Evolutionary conservation across 2,113 vertebrate species (phyloP), one percentile per base, ranked within the genome.

Genomic region (Nettapus auritus): DNA sequence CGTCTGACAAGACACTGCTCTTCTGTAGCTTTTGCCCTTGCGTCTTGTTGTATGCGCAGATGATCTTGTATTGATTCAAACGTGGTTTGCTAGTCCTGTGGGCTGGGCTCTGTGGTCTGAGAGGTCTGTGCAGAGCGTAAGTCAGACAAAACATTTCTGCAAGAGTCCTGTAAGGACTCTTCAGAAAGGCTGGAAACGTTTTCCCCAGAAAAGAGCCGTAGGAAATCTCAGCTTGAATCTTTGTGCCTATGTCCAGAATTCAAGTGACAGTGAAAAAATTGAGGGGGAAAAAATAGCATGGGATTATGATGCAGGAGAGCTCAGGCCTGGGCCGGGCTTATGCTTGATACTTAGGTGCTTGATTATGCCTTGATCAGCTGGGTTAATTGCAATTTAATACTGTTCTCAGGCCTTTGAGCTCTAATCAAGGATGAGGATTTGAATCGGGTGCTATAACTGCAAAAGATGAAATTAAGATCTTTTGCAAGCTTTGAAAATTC

Each of bases 21-120:
- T 40, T 7, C 17, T 31, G 25, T 38, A 8, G 44, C 57, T 42
- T 20, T 70, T 66, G 57, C 20, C 76, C 44, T 71, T 4, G 18
- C 3, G 3, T 9, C 4, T 8, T 36, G 20, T 33, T 53, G 9
- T 13, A 16, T 5, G 2, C 7, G 1, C 23, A 5, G 36, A 21
- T 6, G 17, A 21, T 48, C 71, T 73, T 21, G 3, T 34, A 1
- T 9, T 13, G 23, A 13, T 28, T 28, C 64, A 36, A 40, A 53
- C 36, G 1, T 18, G 33, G 33, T 46, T 50, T 50, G 31, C 46
- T 18, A 3, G 25, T 44, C 46, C 34, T 18, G 26, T 9, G 55
- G 48, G 60, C 73, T 73, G 2, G 1, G 3, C 53, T 44, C 25
- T 20, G 62, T 19, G 48, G 23, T 46, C 63, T 46, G 71, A 0